Conservation (phyloP, 2,113 vertebrate genomes). For the Poicephalus meyeri region DNA sequence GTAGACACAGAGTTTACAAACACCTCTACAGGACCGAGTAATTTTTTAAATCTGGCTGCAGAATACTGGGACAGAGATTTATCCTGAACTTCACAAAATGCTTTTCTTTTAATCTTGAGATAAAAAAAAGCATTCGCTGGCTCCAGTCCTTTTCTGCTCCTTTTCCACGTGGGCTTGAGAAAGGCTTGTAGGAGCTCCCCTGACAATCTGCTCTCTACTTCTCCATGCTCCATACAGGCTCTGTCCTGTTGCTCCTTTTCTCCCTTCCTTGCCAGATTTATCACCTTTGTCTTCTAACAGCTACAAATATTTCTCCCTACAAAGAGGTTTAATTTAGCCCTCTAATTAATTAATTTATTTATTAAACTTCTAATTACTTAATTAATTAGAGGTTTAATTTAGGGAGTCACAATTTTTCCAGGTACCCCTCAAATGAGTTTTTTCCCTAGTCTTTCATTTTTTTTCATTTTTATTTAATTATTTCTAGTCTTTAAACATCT, state of each 20-base stretch:
- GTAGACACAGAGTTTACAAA: background rate
- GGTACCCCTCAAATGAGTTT: background rate
- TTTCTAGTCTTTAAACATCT: background rate
- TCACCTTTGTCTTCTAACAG: background rate
- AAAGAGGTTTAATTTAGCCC: background rate
- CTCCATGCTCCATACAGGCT: accelerated
- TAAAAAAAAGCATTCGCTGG: background rate
- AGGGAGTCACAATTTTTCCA: background rate
- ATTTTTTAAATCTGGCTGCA: background rate
- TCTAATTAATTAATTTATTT: background rate
- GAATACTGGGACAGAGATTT: background rate
- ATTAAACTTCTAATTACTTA: background rate
- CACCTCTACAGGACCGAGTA: accelerated
- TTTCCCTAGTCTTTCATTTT: background rate
- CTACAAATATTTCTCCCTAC: background rate
- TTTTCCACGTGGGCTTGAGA: background rate
- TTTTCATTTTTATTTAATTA: background rate
- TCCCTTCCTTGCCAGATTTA: background rate
- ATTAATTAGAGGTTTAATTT: background rate
- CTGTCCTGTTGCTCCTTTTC: background rate
- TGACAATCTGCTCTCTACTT: background rate
- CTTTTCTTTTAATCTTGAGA: background rate
- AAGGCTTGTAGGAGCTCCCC: background rate
- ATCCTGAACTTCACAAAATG: background rate
- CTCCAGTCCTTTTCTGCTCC: background rate